phyloP scores from a whole-genome alignment of 2,797 vertebrate species.

The Phrynocephalus guinanensis region DNA sequence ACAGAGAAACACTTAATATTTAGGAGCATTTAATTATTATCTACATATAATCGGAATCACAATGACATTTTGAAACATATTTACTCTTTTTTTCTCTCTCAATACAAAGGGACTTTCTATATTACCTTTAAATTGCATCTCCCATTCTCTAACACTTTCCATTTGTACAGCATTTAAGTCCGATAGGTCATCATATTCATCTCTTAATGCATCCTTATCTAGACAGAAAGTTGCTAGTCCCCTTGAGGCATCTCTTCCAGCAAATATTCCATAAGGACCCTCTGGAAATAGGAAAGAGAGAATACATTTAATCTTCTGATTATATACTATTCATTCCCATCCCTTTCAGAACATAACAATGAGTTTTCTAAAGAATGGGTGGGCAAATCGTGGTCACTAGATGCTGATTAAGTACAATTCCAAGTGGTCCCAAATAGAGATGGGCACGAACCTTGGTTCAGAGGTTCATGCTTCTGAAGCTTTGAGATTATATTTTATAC shows the following conservation, averaged over 20 bases:
- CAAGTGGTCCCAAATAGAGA: too few species aligned
- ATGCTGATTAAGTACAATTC: too few species aligned
- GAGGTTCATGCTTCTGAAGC: too few species aligned
- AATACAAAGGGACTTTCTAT: neutral
- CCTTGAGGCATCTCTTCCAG: slow-evolving; percentile 95
- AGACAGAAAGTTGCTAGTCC: slow-evolving; percentile 98
- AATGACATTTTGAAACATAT: slow-evolving; percentile 10
- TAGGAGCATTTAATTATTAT: neutral
- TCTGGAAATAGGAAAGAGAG: slow-evolving; percentile 80
- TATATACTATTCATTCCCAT: slow-evolving; percentile 26
- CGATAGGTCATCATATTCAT: slow-evolving; percentile 97
- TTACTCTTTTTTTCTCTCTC: neutral
- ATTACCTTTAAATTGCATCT: slow-evolving; percentile 99
- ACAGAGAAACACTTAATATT: neutral
- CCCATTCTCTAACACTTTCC: slow-evolving; percentile 99
- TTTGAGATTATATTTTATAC: neutral
- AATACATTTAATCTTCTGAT: slow-evolving; percentile 54
- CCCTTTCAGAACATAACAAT: slow-evolving; percentile 30
- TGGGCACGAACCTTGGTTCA: too few species aligned
- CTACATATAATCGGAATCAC: neutral
- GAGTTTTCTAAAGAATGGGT: neutral
- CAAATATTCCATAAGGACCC: slow-evolving; percentile 97
- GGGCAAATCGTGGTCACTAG: neutral
- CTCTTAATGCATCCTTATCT: slow-evolving; percentile 93
- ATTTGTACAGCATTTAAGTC: slow-evolving; percentile 98